phyloP scores from a whole-genome alignment of 1,140 invertebrate genomes.

The Cheumatopsyche charites region DNA sequence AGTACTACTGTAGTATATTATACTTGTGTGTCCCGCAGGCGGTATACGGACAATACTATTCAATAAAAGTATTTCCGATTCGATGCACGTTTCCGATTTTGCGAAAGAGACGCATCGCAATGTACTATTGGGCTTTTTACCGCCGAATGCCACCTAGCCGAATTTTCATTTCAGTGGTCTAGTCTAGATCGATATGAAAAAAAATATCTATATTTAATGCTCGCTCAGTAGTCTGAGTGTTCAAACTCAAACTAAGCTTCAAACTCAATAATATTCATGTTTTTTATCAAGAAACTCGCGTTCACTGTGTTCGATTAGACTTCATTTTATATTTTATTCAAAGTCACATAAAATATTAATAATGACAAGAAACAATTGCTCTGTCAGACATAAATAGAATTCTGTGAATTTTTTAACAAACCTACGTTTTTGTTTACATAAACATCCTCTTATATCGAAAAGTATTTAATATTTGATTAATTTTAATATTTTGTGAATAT shows the following conservation, averaged over 20 bases:
- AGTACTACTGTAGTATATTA: neutral
- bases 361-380: no score
- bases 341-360: no score
- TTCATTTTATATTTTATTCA: no score
- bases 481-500: no score
- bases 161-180: neutral
- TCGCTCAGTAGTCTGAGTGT: neutral
- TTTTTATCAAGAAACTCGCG: no score
- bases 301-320: no score
- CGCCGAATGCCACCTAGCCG: neutral
- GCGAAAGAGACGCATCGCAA: neutral
- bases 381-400: no score
- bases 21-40: constrained; percentile 24
- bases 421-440: no score
- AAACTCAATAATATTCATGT: neutral
- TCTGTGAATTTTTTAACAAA: no score
- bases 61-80: constrained; percentile 49
- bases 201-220: neutral
- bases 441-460: no score
- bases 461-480: no score
- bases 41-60: constrained; percentile 47
- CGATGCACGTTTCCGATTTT: constrained; percentile 38
- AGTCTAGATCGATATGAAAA: neutral
- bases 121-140: neutral
- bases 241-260: neutral